Evolutionary conservation across 2,797 vertebrate genomes (phyloP).

Genomic region (Acanthiza pusilla): DNA sequence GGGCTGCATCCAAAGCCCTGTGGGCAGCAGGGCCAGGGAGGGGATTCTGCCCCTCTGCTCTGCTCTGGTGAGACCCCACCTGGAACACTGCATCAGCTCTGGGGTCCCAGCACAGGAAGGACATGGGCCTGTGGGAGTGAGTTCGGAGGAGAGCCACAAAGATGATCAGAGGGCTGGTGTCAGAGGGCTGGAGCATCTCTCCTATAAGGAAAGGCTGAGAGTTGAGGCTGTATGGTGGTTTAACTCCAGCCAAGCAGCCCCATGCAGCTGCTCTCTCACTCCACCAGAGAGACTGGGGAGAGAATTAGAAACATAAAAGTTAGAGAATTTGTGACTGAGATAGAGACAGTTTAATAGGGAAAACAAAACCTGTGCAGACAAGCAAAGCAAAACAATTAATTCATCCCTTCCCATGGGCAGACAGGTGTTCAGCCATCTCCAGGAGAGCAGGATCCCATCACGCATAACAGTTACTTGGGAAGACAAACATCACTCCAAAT

Average conservation of each 20-base stretch:
- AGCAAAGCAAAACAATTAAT: not conserved
- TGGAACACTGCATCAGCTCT: not conserved
- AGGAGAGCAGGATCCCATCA: not conserved
- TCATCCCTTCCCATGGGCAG: not conserved
- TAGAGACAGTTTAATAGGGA: not conserved
- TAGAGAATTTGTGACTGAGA: not conserved
- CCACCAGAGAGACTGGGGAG: not conserved
- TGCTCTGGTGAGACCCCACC: not conserved
- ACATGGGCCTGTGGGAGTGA: accelerated
- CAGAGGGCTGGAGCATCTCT: not conserved
- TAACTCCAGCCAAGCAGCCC: not conserved
- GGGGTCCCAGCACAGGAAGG: not conserved
- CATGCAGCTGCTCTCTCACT: not conserved
- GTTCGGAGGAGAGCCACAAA: not conserved
- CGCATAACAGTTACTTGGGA: not conserved
- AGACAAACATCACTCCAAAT: not conserved
- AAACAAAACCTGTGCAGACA: not conserved
- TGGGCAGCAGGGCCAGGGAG: not conserved
- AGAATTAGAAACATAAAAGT: not conserved
- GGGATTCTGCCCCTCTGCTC: not conserved
- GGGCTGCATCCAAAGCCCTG: not conserved
- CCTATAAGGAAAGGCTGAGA: not conserved
- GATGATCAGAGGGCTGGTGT: not conserved
- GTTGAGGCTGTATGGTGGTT: not conserved
- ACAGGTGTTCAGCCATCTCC: not conserved